Evolutionary conservation across 2,113 vertebrate genomes (phyloP).

Genomic region (Crypturellus undulatus): DNA sequence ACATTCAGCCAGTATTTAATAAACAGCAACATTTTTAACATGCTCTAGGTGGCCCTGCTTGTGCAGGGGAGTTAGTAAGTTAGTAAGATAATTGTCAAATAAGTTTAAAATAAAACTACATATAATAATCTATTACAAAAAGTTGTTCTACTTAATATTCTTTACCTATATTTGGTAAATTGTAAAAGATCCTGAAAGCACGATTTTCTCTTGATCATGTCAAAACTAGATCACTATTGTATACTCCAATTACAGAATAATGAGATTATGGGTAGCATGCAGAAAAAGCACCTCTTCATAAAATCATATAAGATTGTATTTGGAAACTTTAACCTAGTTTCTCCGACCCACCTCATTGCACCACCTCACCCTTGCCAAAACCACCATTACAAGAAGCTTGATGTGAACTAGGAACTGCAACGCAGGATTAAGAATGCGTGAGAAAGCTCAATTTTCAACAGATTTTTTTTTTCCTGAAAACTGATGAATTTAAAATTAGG

Average conservation of each 20-base stretch:
- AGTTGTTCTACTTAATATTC: rapidly evolving
- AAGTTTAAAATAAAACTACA: background rate
- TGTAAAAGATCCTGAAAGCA: background rate
- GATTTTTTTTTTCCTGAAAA: background rate
- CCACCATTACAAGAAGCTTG: background rate
- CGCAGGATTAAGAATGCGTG: background rate
- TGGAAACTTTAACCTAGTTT: background rate
- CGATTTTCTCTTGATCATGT: background rate
- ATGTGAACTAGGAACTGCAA: background rate
- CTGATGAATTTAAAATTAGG: background rate
- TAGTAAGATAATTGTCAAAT: background rate
- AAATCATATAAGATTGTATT: background rate
- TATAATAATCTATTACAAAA: background rate
- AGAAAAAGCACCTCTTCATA: background rate
- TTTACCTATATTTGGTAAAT: background rate
- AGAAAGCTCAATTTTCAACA: background rate
- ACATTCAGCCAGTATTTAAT: background rate
- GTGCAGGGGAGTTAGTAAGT: background rate
- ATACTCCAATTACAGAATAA: background rate
- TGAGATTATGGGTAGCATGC: background rate
- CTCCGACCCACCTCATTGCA: background rate
- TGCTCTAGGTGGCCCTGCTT: no score
- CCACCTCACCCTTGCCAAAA: background rate
- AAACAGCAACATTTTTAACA: background rate
- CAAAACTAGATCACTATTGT: background rate